A percentile compares a stretch with the other conserved stretches of the same genome.
Evolutionary conservation across 2,797 vertebrate genomes (phyloP).

Genomic region (Eulemur coronatus): DNA sequence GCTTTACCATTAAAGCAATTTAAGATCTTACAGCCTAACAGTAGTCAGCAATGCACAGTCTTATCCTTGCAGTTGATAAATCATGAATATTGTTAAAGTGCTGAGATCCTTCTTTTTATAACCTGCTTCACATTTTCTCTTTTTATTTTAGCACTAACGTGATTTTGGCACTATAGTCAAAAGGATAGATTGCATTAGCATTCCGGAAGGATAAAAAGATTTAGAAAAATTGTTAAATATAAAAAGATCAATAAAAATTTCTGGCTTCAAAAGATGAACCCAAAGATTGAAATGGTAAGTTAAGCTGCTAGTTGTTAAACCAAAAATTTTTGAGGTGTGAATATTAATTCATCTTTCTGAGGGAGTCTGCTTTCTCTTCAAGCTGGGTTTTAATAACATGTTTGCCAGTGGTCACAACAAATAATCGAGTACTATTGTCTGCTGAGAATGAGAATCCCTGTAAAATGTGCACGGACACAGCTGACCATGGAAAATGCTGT

Average conservation of each 20-base stretch:
- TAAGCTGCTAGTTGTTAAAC: background rate
- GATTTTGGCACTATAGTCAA: background rate
- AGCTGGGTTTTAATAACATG: background rate
- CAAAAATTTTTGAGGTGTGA: background rate
- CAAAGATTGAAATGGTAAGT: background rate
- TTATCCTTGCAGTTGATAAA: background rate
- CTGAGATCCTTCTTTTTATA: background rate
- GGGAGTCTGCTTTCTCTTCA: background rate
- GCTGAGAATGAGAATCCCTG: background rate
- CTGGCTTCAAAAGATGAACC: background rate
- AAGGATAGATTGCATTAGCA: background rate
- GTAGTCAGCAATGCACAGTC: too few relatives aligned
- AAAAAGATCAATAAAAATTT: background rate
- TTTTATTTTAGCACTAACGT: background rate
- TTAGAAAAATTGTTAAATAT: constrained; percentile 34
- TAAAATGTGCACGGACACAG: background rate
- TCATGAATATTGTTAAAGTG: accelerated
- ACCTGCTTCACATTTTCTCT: background rate
- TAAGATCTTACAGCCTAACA: background rate
- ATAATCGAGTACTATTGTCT: accelerated
- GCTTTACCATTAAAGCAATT: background rate
- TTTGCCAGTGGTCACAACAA: background rate
- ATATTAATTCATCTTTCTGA: background rate
- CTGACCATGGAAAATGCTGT: background rate
- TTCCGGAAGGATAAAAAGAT: constrained; percentile 40